Evolutionary conservation across 2,888 invertebrate species (phyloP), one percentile per base, ranked within the genome.

Genomic region (Thera britannica): DNA sequence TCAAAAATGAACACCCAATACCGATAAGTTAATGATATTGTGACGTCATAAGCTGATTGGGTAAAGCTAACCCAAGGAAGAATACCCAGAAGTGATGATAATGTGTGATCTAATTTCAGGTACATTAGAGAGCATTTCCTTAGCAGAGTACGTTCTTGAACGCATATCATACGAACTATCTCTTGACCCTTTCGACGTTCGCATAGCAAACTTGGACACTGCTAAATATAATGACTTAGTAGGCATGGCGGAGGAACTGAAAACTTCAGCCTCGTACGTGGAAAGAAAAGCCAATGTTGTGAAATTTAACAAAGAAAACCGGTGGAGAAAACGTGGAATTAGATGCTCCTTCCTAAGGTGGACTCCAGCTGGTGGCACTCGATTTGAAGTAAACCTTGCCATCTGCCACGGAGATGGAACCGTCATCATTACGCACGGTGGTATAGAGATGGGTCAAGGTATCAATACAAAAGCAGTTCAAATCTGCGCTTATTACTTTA

Each of bases 361-460:
- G 87, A 90, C 92, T 1, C 83, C 95, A 9, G 73, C 75, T 2
- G 73, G 74, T 12, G 44, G 69, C 9, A 73, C 75, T 12, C 83
- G 90, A 54, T 88, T 81, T 54, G 94, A 94, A 70, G 90, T 94
- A 0, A 86, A 94, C 62, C 87, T 97, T 9, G 93, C 95, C 2
- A 94, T 97, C 65, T 96, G 94, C 78, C 93, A 96, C 9, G 93
- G 94, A 1, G 94, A 97, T 77, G 80, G 82, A 0, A 94, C 94
- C 3, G 96, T 97, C 0, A 90, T 95, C 2, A 90, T 97, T n/a
- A 84, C 93, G 2, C 96, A 96, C 72, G 95, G 94, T 38, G 96
- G 95, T 2, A 87, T 95, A 44, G 96, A 96, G 87, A 93, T 95
- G 82, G 97, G 97, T 0, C 97, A 97, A 90, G 97, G 97, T 0